A percentile compares a stretch with the other conserved stretches of the same genome.
Conservation (phyloP, 2,888 invertebrate species). For the Cephonodes hylas region DNA sequence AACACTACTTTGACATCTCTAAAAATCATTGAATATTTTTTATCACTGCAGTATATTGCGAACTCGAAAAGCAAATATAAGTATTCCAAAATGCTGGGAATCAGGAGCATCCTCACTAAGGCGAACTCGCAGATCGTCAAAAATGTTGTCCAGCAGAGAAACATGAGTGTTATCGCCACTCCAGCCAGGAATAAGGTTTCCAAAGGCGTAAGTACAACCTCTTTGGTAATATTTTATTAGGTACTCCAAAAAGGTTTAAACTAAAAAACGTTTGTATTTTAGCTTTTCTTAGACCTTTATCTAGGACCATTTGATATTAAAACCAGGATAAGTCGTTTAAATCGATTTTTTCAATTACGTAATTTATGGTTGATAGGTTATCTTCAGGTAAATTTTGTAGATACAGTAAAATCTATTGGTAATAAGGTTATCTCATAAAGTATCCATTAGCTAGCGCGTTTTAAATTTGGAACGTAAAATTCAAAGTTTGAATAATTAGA, state of each 20-base stretch:
- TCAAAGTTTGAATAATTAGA: too few species aligned
- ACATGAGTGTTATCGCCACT: slow-evolving; percentile 58
- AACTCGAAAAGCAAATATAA: not conserved
- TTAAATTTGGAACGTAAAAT: not conserved
- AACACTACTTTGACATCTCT: not conserved
- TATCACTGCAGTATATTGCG: not conserved
- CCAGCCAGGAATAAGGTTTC: slow-evolving; percentile 61
- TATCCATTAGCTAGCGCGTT: not conserved
- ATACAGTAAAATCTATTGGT: slow-evolving; percentile 11
- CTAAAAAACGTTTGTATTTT: too few species aligned
- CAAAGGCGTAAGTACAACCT: slow-evolving; percentile 17
- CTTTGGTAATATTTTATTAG: not conserved
- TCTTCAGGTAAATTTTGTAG: slow-evolving; percentile 22
- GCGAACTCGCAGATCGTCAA: slow-evolving; percentile 52
- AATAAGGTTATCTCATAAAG: not conserved
- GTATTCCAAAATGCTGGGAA: slow-evolving; percentile 54
- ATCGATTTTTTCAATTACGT: slow-evolving; percentile 31
- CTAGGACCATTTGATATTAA: not conserved
- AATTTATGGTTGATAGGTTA: slow-evolving; percentile 25
- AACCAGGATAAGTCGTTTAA: not conserved
- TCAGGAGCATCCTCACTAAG: slow-evolving; percentile 53
- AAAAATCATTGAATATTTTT: not conserved
- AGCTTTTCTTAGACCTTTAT: not conserved
- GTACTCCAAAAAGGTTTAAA: not conserved
- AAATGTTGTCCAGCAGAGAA: slow-evolving; percentile 60